Conservation (phyloP, 1,140 invertebrate species). For the Argopecten irradians region DNA sequence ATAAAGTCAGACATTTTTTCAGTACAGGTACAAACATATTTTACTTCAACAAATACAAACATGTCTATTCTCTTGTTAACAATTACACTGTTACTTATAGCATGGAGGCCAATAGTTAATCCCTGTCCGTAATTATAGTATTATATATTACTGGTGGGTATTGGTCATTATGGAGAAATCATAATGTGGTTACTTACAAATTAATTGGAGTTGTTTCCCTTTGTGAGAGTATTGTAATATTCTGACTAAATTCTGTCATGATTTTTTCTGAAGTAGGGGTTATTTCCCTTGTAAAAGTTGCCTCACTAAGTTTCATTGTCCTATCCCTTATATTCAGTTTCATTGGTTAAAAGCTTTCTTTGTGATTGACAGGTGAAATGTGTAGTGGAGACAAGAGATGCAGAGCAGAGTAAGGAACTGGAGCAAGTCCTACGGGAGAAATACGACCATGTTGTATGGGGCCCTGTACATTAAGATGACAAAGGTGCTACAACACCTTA, state of each 20-base stretch:
- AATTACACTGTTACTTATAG: not conserved
- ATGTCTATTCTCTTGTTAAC: not conserved
- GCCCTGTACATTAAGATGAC: constrained; percentile 43
- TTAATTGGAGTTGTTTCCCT: not conserved
- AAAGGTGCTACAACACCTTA: not conserved
- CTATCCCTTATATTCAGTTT: not conserved
- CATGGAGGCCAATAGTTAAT: no score
- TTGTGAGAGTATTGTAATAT: not conserved
- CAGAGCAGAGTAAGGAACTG: constrained; percentile 85
- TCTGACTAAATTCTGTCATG: not conserved
- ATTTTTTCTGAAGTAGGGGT: not conserved
- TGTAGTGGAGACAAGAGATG: constrained; percentile 86
- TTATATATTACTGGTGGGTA: not conserved
- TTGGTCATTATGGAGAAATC: not conserved
- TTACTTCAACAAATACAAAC: not conserved
- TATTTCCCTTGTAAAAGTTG: not conserved
- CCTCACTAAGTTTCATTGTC: not conserved
- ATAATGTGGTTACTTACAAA: not conserved
- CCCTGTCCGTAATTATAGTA: not conserved
- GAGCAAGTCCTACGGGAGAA: constrained; percentile 80
- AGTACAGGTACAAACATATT: constrained; percentile 76
- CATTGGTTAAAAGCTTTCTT: not conserved
- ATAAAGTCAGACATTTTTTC: constrained; percentile 89
- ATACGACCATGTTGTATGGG: constrained; percentile 79
- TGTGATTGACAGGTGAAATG: constrained; percentile 68